Evolutionary conservation across 2,888 invertebrate genomes (phyloP).

Genomic region (Amaurobius ferox): DNA sequence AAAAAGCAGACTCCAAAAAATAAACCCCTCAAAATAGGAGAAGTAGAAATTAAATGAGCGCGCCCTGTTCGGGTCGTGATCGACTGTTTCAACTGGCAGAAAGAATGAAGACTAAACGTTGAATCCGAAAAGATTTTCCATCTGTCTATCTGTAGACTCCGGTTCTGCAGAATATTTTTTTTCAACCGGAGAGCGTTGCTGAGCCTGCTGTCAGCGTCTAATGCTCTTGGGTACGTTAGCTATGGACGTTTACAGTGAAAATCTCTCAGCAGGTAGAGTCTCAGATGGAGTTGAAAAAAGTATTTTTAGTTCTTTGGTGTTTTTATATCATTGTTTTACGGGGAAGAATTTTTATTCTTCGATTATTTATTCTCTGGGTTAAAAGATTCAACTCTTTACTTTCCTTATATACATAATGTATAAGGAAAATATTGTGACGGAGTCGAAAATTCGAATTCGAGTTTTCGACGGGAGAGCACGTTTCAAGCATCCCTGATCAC

Average conservation of each 20-base stretch:
- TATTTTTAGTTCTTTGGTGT: conserved; percentile 3
- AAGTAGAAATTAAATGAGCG: conserved; percentile 36
- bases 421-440: too few relatives aligned
- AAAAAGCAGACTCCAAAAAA: neutral
- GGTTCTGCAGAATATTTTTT: neutral
- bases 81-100: conserved; percentile 53
- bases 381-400: too few relatives aligned
- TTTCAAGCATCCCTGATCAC: too few relatives aligned
- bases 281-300: conserved; percentile 4
- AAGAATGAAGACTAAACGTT: conserved; percentile 57
- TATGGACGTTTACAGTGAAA: conserved; percentile 60
- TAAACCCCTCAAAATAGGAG: neutral
- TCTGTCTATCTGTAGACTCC: conserved; percentile 51
- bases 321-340: conserved; percentile 7
- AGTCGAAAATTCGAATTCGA: too few relatives aligned
- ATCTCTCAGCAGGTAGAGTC: conserved; percentile 47
- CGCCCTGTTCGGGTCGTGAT: conserved; percentile 38
- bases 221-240: conserved; percentile 50
- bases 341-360: neutral
- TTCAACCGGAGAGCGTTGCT: neutral
- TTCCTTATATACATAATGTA: too few relatives aligned
- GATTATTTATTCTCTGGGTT: conserved; percentile 32
- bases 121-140: conserved; percentile 41
- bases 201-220: conserved; percentile 45
- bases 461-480: too few relatives aligned